A percentile compares a stretch with the other conserved stretches of the same genome.
Conservation (phyloP, 2,797 vertebrate species). For the Odontamblyopus lacepedii region DNA sequence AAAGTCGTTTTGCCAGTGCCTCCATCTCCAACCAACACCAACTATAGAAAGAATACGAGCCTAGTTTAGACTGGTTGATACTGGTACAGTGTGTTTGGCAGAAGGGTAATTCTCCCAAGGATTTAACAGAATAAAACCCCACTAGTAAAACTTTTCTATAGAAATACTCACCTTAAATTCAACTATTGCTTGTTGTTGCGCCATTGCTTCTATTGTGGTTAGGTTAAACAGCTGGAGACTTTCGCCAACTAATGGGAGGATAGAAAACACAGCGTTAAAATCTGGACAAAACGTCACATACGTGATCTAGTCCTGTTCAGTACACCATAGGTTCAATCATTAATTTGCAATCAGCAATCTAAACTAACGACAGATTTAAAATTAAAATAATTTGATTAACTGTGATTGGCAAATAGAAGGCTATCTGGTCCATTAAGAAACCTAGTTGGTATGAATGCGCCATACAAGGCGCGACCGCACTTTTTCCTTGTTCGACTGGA, state of each 20-base stretch:
- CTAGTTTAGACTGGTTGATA: conserved; percentile 42
- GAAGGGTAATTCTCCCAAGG: not conserved
- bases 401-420: not conserved
- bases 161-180: conserved; percentile 74
- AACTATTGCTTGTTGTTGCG: conserved; percentile 53
- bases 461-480: conserved; percentile 62
- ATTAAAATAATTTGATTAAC: not conserved
- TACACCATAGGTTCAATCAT: not conserved
- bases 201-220: conserved; percentile 67
- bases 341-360: not conserved
- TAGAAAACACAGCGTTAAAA: conserved; percentile 4
- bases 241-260: conserved; percentile 39
- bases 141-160: not conserved
- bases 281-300: not conserved
- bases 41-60: conserved; percentile 63
- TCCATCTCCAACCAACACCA: conserved; percentile 95
- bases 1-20: conserved; percentile 98
- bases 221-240: conserved; percentile 28
- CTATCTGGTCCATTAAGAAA: conserved; percentile 15
- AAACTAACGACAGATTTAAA: not conserved
- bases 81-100: conserved; percentile 28
- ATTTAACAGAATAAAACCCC: not conserved
- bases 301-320: not conserved
- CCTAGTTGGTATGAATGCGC: conserved; percentile 50
- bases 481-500: conserved; percentile 68